Evolutionary conservation across 2,888 invertebrate species (phyloP).

Genomic region (Hemithea aestivaria): DNA sequence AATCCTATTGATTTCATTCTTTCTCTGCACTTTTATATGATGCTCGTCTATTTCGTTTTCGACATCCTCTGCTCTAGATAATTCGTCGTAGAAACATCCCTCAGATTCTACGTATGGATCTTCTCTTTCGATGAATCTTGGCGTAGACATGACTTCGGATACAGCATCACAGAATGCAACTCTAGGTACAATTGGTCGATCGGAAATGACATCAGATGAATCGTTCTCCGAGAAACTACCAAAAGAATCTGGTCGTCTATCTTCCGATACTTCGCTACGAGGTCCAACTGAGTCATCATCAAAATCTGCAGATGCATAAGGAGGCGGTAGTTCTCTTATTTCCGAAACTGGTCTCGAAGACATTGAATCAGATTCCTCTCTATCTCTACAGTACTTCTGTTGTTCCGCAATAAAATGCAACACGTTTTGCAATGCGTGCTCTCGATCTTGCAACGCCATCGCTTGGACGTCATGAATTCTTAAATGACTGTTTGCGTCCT

Average conservation of each 20-base stretch:
- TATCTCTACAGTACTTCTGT: slow-evolving; percentile 83
- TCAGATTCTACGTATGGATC: slow-evolving; percentile 71
- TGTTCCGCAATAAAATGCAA: slow-evolving; percentile 87
- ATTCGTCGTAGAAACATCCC: slow-evolving; percentile 59
- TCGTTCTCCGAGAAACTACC: slow-evolving; percentile 74
- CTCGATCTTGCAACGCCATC: slow-evolving; percentile 79
- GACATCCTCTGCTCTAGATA: slow-evolving; percentile 56
- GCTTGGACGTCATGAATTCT: slow-evolving; percentile 69
- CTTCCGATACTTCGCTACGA: slow-evolving; percentile 70
- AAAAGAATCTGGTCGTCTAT: slow-evolving; percentile 69
- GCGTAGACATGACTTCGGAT: slow-evolving; percentile 67
- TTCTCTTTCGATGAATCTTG: slow-evolving; percentile 69
- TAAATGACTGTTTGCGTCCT: slow-evolving; percentile 68
- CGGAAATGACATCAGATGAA: slow-evolving; percentile 64
- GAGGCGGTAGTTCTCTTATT: slow-evolving; percentile 77
- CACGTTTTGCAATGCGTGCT: slow-evolving; percentile 85
- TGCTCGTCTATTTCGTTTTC: slow-evolving; percentile 69
- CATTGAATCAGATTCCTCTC: slow-evolving; percentile 79
- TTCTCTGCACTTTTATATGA: slow-evolving; percentile 66
- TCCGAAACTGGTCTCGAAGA: slow-evolving; percentile 77
- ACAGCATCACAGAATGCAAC: slow-evolving; percentile 62
- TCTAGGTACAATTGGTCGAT: slow-evolving; percentile 51
- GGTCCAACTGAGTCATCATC: slow-evolving; percentile 72
- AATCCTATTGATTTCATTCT: slow-evolving; percentile 70
- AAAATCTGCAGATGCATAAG: slow-evolving; percentile 70